Conservation (phyloP, 2,797 vertebrate species). For the Nannoperca australis region DNA sequence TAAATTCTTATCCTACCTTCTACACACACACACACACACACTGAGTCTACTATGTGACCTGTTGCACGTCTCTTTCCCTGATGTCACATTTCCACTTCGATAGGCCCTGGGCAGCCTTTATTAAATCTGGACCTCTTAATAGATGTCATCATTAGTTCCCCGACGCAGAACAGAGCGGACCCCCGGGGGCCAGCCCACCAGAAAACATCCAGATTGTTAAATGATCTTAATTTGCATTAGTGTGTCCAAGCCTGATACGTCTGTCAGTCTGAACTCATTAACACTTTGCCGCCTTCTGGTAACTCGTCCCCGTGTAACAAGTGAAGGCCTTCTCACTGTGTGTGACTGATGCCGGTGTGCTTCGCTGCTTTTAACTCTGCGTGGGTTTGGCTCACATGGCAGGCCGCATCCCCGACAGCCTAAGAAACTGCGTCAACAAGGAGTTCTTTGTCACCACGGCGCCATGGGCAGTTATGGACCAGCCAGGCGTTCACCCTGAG, state of each 20-base stretch:
- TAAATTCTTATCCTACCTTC: not conserved
- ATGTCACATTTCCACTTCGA: conserved; percentile 72
- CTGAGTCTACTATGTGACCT: conserved; percentile 29
- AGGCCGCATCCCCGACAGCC: conserved; percentile 98
- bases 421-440: conserved; percentile 98
- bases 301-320: not conserved
- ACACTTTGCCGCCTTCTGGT: conserved; percentile 22
- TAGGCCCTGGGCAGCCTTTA: conserved; percentile 60
- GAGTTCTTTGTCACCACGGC: conserved; percentile 95
- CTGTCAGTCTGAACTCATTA: conserved; percentile 50
- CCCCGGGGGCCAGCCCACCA: conserved; percentile 27
- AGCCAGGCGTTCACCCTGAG: conserved; percentile 93
- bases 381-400: conserved; percentile 22
- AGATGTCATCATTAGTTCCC: conserved; percentile 72
- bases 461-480: conserved; percentile 95
- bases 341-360: conserved; percentile 6
- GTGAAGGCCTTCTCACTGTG: conserved; percentile 4
- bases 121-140: conserved; percentile 75
- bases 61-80: conserved; percentile 52
- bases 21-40: too few species aligned
- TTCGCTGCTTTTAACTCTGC: conserved; percentile 12
- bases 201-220: conserved; percentile 62
- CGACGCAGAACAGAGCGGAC: conserved; percentile 33
- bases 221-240: conserved; percentile 62
- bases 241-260: conserved; percentile 48